Percentiles rank a stretch among this genome's conserved stretches.
These are phyloP conservation scores for Malurus alboscapulatus DNA, from an alignment of 2,113 vertebrate species.

Conservation along the genomic window DNA sequence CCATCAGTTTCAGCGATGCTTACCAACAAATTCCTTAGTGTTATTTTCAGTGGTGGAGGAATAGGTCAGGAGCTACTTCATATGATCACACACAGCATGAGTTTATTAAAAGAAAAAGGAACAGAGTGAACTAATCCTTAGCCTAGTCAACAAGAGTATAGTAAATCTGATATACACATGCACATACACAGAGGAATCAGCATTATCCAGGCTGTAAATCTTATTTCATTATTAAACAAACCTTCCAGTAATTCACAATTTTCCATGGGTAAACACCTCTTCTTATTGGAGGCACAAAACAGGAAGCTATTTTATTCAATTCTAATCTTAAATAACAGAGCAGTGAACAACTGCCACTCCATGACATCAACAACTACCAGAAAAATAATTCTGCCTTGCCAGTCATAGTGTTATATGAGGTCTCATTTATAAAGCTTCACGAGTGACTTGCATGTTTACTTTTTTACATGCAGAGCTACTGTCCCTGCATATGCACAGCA, in stretches of 20 bases:
- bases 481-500: background rate
- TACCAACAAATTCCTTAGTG: background rate
- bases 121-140: background rate
- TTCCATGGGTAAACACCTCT: background rate
- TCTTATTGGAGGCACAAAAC: background rate
- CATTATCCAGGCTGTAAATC: background rate
- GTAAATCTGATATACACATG: background rate
- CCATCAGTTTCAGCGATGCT: background rate
- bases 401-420: background rate
- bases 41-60: background rate
- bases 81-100: background rate
- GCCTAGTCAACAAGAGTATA: background rate
- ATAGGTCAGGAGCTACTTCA: background rate
- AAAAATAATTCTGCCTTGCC: background rate
- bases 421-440: background rate
- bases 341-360: background rate
- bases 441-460: background rate
- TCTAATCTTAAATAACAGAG: slow-evolving; percentile 1
- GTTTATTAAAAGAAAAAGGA: background rate
- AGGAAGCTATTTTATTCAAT: background rate
- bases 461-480: background rate
- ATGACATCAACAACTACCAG: background rate
- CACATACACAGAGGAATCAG: background rate
- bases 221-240: background rate
- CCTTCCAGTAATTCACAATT: background rate